phyloP scores from a whole-genome alignment of 2,113 vertebrate genomes.

The Lasiurus borealis region DNA sequence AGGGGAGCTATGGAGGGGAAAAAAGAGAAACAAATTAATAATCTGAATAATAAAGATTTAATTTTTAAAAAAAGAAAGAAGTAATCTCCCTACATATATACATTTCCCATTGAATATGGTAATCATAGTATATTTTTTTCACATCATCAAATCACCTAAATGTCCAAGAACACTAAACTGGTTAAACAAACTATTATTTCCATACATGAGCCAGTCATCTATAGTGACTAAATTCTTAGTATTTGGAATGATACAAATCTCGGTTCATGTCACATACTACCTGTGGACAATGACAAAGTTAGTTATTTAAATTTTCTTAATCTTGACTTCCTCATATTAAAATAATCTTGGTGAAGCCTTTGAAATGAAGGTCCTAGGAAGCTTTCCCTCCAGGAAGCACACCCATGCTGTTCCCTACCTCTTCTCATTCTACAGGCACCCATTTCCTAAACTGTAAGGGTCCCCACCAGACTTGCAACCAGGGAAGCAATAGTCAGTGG shows the following conservation, averaged over 20 bases:
- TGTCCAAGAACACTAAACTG: background rate
- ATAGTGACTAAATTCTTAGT: background rate
- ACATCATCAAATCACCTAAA: constrained; percentile 7
- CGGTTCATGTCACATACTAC: constrained; percentile 1
- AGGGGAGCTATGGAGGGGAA: too few relatives aligned
- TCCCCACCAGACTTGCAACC: too few relatives aligned
- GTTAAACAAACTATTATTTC: background rate
- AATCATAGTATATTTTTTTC: background rate
- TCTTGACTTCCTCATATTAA: constrained; percentile 11
- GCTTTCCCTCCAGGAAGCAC: too few relatives aligned
- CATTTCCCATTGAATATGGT: background rate
- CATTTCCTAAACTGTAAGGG: too few relatives aligned
- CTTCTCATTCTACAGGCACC: too few relatives aligned
- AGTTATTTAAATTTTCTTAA: constrained; percentile 47
- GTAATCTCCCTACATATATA: background rate
- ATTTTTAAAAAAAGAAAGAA: background rate
- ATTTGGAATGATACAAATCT: background rate
- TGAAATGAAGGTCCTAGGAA: too few relatives aligned
- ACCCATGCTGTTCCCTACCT: too few relatives aligned
- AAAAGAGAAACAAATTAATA: too few relatives aligned
- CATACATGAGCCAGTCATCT: background rate
- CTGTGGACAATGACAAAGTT: background rate
- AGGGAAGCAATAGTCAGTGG: too few relatives aligned
- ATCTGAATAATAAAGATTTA: too few relatives aligned
- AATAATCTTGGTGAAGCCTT: background rate